A percentile compares a stretch with the other conserved stretches of the same genome.
Evolutionary conservation across 2,888 invertebrate genomes (phyloP).

Genomic region (Schizaphis graminum): DNA sequence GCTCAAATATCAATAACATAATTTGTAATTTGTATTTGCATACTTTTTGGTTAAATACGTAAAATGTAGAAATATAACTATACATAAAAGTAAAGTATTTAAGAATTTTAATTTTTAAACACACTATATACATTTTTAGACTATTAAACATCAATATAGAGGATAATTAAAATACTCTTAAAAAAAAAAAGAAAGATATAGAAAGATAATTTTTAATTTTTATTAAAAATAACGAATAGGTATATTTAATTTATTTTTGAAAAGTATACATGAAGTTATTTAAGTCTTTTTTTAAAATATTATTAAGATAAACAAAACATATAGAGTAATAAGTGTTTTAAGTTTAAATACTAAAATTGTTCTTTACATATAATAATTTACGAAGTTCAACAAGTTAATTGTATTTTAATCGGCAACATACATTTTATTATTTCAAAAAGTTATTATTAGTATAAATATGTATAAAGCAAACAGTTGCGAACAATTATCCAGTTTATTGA

Average conservation of each 20-base stretch:
- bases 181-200: background rate
- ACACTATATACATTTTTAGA: background rate
- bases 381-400: background rate
- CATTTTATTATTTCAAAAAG: background rate
- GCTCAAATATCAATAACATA: background rate
- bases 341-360: background rate
- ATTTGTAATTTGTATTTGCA: background rate
- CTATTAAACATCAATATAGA: background rate
- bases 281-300: background rate
- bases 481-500: background rate
- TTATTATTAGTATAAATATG: background rate
- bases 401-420: background rate
- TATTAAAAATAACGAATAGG: background rate
- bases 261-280: background rate
- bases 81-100: background rate
- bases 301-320: background rate
- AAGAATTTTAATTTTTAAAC: background rate
- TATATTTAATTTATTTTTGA: background rate
- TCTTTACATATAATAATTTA: background rate
- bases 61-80: background rate
- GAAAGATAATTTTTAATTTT: background rate
- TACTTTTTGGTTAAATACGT: background rate
- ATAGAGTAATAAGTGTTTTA: background rate
- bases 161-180: background rate
- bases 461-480: background rate